Conservation (phyloP, 1,140 invertebrate species). For the Epicauta chinensis region DNA sequence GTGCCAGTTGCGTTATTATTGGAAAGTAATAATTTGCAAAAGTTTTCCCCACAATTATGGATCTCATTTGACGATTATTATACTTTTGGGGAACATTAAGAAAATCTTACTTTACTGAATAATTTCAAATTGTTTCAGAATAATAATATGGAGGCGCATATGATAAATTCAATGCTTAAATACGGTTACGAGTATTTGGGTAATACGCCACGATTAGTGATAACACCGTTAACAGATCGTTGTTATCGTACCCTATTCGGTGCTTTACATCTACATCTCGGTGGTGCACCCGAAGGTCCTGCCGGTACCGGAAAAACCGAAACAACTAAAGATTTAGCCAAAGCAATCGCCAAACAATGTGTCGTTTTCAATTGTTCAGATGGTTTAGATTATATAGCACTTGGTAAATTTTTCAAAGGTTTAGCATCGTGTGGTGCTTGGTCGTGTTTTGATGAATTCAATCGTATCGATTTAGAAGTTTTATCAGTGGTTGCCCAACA, state of each 20-base stretch:
- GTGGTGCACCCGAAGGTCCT: constrained; percentile 67
- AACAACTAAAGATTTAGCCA: constrained; percentile 68
- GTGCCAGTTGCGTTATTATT: constrained; percentile 76
- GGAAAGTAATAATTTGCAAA: constrained; percentile 70
- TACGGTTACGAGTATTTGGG: constrained; percentile 94
- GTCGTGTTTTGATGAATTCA: constrained; percentile 95
- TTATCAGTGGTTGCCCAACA: constrained; percentile 79
- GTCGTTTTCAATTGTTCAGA: constrained; percentile 75
- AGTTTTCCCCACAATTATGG: constrained; percentile 81
- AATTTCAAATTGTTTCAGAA: no score
- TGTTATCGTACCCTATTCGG: constrained; percentile 65
- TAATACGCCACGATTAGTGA: no score
- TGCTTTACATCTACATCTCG: constrained; percentile 62
- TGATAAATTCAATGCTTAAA: constrained; percentile 72
- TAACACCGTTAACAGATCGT: constrained; percentile 82
- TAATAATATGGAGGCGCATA: no score
- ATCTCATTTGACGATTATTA: no score
- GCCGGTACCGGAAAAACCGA: constrained; percentile 73
- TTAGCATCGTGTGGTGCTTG: constrained; percentile 74
- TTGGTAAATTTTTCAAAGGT: constrained; percentile 61
- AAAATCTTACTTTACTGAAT: no score
- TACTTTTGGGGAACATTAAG: no score
- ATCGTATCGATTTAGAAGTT: constrained; percentile 87
- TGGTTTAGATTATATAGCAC: constrained; percentile 63
- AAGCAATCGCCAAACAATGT: constrained; percentile 67